Percentiles rank a stretch among this genome's conserved stretches.
Conservation (phyloP, 2,797 vertebrate species). For the Erpetoichthys calabaricus region DNA sequence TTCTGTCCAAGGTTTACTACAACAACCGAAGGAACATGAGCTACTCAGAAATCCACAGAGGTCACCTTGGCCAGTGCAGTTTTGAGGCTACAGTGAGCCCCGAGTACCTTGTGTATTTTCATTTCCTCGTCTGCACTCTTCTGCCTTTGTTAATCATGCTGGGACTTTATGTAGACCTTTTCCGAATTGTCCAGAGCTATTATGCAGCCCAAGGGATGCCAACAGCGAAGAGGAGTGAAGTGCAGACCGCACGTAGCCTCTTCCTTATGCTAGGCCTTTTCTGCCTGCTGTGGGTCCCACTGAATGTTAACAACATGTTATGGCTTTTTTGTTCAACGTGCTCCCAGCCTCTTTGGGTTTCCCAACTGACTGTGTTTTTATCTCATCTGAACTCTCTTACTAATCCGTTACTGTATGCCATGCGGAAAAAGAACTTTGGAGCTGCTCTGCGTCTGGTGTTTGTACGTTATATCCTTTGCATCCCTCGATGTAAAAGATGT, state of each 20-base stretch:
- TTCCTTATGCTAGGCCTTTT: slow-evolving; percentile 49
- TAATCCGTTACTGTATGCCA: slow-evolving; percentile 51
- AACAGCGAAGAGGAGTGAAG: slow-evolving; percentile 17
- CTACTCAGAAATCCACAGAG: slow-evolving; percentile 40
- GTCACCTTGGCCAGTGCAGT: slow-evolving; percentile 49
- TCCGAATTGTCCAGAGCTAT: slow-evolving; percentile 34
- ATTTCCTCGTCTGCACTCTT: slow-evolving; percentile 39
- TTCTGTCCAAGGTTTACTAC: slow-evolving; percentile 54
- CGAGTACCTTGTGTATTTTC: slow-evolving; percentile 45
- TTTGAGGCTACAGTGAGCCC: slow-evolving; percentile 42
- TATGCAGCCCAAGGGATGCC: slow-evolving; percentile 14
- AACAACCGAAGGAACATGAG: slow-evolving; percentile 39
- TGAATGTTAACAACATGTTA: slow-evolving; percentile 45
- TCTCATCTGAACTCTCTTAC: slow-evolving; percentile 53
- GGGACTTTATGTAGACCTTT: slow-evolving; percentile 41
- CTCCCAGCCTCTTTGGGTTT: slow-evolving; percentile 31
- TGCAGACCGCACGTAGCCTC: slow-evolving; percentile 27
- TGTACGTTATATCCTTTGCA: slow-evolving; percentile 9
- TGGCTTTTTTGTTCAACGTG: slow-evolving; percentile 33
- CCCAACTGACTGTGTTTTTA: slow-evolving; percentile 30
- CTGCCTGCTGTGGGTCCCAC: slow-evolving; percentile 49
- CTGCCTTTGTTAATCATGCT: slow-evolving; percentile 45
- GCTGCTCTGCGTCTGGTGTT: slow-evolving; percentile 18
- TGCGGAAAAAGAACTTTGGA: slow-evolving; percentile 23
- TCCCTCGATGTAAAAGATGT: slow-evolving; percentile 1